These are phyloP conservation scores for Eupsittula cactorum DNA, from an alignment of 2,113 vertebrate genomes.

Conservation along the genomic window DNA sequence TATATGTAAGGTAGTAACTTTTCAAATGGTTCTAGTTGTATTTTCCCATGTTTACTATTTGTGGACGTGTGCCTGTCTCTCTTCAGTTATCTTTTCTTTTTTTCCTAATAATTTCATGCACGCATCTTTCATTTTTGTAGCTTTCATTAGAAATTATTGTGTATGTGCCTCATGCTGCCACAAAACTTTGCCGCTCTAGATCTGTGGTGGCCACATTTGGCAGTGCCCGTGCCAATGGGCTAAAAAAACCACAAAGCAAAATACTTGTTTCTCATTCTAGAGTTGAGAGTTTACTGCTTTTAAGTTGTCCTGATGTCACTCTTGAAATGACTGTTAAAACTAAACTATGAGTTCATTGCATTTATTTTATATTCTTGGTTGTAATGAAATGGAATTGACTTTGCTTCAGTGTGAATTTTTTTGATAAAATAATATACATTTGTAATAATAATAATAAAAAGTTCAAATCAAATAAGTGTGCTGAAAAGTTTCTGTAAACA, in stretches of 20 bases:
- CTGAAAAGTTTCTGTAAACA: conserved; percentile 21
- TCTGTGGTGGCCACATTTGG: not conserved
- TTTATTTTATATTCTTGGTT: conserved; percentile 94
- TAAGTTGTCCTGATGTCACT: conserved; percentile 79
- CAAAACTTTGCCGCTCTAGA: not conserved
- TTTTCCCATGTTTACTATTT: conserved; percentile 75
- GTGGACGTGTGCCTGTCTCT: conserved; percentile 75
- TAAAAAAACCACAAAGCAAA: conserved; percentile 1
- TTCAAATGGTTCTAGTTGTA: conserved; percentile 75
- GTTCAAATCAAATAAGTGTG: conserved; percentile 32
- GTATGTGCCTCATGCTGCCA: conserved; percentile 63
- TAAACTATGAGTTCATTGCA: conserved; percentile 85
- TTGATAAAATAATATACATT: conserved; percentile 70
- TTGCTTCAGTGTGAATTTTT: conserved; percentile 77
- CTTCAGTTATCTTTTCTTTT: conserved; percentile 48
- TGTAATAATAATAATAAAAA: conserved; percentile 68
- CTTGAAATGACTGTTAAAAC: conserved; percentile 90
- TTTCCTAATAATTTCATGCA: conserved; percentile 58
- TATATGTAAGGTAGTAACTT: conserved; percentile 79
- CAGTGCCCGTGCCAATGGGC: not conserved
- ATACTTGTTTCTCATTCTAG: conserved; percentile 59
- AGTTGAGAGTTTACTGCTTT: conserved; percentile 74
- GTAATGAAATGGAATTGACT: conserved; percentile 91
- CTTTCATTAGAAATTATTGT: conserved; percentile 62
- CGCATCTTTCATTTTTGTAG: conserved; percentile 67